Percentiles rank a stretch among this genome's conserved stretches.
Conservation (phyloP, 2,797 vertebrate species). For the Rhyacichthys aspro region DNA sequence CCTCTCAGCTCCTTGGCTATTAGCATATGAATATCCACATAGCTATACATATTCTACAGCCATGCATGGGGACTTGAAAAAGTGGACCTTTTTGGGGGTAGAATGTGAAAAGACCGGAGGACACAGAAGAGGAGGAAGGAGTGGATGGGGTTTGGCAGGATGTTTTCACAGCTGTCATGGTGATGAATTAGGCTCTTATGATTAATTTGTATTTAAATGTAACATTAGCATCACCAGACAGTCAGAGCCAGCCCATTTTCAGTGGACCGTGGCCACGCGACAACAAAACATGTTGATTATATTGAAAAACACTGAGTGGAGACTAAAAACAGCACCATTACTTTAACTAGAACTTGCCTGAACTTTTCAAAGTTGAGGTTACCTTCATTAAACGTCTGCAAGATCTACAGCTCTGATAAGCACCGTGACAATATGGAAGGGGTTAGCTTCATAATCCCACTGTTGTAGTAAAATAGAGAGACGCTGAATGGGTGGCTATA, state of each 20-base stretch:
- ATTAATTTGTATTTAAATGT: slow-evolving; percentile 80
- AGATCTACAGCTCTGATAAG: not conserved
- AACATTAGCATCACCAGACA: slow-evolving; percentile 73
- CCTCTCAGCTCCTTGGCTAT: slow-evolving; percentile 66
- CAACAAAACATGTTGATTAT: slow-evolving; percentile 71
- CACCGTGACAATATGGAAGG: slow-evolving; percentile 4
- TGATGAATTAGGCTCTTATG: slow-evolving; percentile 78
- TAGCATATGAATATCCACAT: slow-evolving; percentile 78
- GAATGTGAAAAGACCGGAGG: slow-evolving; percentile 71
- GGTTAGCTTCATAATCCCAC: slow-evolving; percentile 32
- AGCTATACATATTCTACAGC: slow-evolving; percentile 69
- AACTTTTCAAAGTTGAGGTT: slow-evolving; percentile 20
- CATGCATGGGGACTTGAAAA: slow-evolving; percentile 66
- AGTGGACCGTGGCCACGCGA: slow-evolving; percentile 52
- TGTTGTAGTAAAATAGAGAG: slow-evolving; percentile 44
- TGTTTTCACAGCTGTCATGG: slow-evolving; percentile 78
- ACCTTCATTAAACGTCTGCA: slow-evolving; percentile 7
- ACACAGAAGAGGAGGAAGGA: slow-evolving; percentile 68
- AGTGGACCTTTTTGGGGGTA: slow-evolving; percentile 52
- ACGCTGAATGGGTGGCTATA: slow-evolving; percentile 45
- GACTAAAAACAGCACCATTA: slow-evolving; percentile 32
- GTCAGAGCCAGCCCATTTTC: slow-evolving; percentile 60
- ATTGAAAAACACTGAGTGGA: slow-evolving; percentile 35
- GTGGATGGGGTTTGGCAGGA: slow-evolving; percentile 69
- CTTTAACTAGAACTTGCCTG: slow-evolving; percentile 5